Evolutionary conservation across 2,113 vertebrate species (phyloP).

Genomic region (Toxostoma redivivum): DNA sequence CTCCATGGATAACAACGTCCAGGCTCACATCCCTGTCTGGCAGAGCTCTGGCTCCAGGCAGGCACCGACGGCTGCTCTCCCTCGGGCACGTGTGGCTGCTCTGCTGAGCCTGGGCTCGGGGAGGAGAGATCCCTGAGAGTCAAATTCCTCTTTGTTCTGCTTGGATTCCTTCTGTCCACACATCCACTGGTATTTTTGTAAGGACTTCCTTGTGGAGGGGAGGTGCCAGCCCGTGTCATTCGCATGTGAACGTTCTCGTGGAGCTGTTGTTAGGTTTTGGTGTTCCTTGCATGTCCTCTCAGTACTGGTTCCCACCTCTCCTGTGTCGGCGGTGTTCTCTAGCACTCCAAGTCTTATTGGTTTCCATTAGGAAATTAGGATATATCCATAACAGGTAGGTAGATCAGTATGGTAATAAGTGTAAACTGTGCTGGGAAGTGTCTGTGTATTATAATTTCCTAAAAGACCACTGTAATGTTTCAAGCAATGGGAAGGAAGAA

Average conservation of each 20-base stretch:
- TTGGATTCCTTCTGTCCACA: neutral
- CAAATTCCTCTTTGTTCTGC: slow-evolving; percentile 8
- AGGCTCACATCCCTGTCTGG: neutral
- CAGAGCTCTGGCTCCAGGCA: neutral
- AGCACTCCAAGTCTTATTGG: slow-evolving; percentile 54
- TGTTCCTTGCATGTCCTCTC: slow-evolving; percentile 66
- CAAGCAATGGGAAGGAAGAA: slow-evolving; percentile 18
- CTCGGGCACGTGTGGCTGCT: neutral
- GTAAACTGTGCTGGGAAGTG: slow-evolving; percentile 65
- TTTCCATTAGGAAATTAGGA: slow-evolving; percentile 59
- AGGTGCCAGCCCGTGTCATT: slow-evolving; percentile 25
- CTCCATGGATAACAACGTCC: neutral
- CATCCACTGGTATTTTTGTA: slow-evolving; percentile 30
- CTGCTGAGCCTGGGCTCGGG: neutral
- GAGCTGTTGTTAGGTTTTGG: slow-evolving; percentile 31
- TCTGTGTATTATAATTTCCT: slow-evolving; percentile 45
- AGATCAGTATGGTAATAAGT: slow-evolving; percentile 44
- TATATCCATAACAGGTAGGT: slow-evolving; percentile 23
- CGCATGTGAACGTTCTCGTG: slow-evolving; percentile 54
- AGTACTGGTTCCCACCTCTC: slow-evolving; percentile 51
- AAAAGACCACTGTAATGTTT: slow-evolving; percentile 62
- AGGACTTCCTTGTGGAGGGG: neutral
- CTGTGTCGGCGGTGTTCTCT: slow-evolving; percentile 39
- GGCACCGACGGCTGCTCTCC: neutral
- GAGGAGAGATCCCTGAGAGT: neutral